Evolutionary conservation across 2,797 vertebrate species (phyloP).

Genomic region (Poecilia picta): DNA sequence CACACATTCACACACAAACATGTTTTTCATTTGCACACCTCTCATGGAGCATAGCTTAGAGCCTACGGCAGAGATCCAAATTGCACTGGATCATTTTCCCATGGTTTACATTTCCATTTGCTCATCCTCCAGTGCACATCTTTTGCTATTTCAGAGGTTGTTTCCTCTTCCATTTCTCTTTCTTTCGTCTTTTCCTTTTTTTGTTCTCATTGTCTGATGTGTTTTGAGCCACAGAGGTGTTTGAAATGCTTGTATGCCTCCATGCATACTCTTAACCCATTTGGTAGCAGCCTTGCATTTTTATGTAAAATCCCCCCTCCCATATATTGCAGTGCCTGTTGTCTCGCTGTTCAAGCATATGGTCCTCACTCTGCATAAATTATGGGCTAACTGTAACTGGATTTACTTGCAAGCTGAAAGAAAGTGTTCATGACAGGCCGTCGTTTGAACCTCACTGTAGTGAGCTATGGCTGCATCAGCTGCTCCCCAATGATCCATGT

Average conservation of each 20-base stretch:
- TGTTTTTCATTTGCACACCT: conserved; percentile 51
- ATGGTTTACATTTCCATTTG: conserved; percentile 66
- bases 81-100: conserved; percentile 59
- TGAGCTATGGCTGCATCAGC: conserved; percentile 46
- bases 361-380: conserved; percentile 61
- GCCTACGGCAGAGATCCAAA: conserved; percentile 62
- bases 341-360: conserved; percentile 48
- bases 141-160: conserved; percentile 33
- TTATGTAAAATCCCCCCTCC: conserved; percentile 43
- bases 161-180: conserved; percentile 20
- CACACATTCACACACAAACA: conserved; percentile 14
- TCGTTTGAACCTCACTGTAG: conserved; percentile 57
- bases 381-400: conserved; percentile 63
- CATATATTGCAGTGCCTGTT: conserved; percentile 47
- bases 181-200: neutral
- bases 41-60: conserved; percentile 40
- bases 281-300: conserved; percentile 49
- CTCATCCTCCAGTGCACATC: conserved; percentile 43
- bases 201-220: conserved; percentile 36
- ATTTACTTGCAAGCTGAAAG: conserved; percentile 63
- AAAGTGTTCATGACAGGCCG: conserved; percentile 57
- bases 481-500: conserved; percentile 35
- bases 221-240: conserved; percentile 39
- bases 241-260: conserved; percentile 48
- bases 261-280: conserved; percentile 46